Base-by-base conservation (phyloP, 2,797 vertebrate species). In the Bucorvus abyssinicus region DNA sequence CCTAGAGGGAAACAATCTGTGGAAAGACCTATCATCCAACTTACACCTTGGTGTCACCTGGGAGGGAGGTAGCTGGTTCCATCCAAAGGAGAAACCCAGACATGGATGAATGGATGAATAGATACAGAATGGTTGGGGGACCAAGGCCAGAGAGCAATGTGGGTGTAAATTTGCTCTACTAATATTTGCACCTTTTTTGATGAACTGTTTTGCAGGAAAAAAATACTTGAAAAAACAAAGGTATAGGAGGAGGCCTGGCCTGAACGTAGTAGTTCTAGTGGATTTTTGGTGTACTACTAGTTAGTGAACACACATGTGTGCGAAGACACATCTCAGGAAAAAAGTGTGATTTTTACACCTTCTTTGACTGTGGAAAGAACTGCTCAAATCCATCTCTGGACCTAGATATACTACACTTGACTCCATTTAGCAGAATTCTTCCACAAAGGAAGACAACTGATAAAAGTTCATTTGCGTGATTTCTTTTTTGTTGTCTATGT, bases 101-200 rank as follows among this genome's bases (percentile, higher is more conserved):
- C 7, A 5, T 9, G 19, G 65, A n/a, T 50, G 7, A 81, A 73
- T 23, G 45, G 45, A 45, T 50, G 7, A 81, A 73, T 23, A 42
- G 45, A 45, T 69, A 13, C 3, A 77, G 56, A 70, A 74, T 15
- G 10, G 63, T 0, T 21, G 10, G 14, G 3, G 5, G 8, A 52
- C 34, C 2, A 38, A 56, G 26, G 60, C 11, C 12, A 69, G 40
- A 84, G 12, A 52, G 5, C 13, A 56, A 32, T 5, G 22, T n/a
- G 10, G 26, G 7, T 0, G 0, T 13, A 60, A 71, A 47, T 49
- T 75, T 0, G 0, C 6, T 53, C 9, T 47, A 32, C 34, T 14
- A 47, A 44, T 12, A 2, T 76, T 30, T 21, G 2, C 7, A 36
- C 26, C 3, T 0, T 63, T 82, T 57, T 55, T 14, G 10, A 24